Base-by-base conservation (phyloP, 2,797 vertebrate species). In the Typhlichthys subterraneus region DNA sequence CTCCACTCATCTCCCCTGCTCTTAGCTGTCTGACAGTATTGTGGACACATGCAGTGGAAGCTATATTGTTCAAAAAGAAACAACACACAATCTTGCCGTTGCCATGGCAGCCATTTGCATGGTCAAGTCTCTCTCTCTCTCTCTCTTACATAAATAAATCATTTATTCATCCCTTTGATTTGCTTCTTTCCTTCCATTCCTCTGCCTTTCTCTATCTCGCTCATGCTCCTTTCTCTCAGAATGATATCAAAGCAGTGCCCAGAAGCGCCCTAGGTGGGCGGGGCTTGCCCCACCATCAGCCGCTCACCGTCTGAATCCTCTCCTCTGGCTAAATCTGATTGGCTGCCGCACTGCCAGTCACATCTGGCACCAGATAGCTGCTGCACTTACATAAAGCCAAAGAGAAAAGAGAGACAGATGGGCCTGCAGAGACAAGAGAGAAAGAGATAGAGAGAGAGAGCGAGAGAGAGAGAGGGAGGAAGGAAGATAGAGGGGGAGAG, bases 281-380 rank as follows among this genome's bases (percentile, higher is more conserved):
- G 51, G 54, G 53, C 33, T 64, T 69, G 51, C 63, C 59, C 74
- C 47, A 51, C 69, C 75, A 69, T 75, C 12, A 52, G 68, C 52
- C 8, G 12, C 31, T 61, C 8, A 0, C 45, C 4, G 58, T 47
- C 56, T 33, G 2, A 38, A 69, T 59, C 64, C 31, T 65, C 56
- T 57, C 69, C 51, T 55, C 45, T 12, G 7, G 59, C 57, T 63
- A 62, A 72, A 11, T 48, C 63, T 31, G 62, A 70, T 38, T 67
- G 73, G 23, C 69, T 51, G 9, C 45, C n/a, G 19, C 8, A 17
- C 31, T 11, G 61, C 10, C 58, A 29, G 49, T 52, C 57, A 38
- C 33, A 38, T 38, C 33, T 38, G 33, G 33, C 33, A 8, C 33
- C 33, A 38, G 33, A 38, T 38, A 38, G 33, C 11, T 4, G 53